Conservation (phyloP, 2,888 invertebrate species). For the Hylaea fasciaria region DNA sequence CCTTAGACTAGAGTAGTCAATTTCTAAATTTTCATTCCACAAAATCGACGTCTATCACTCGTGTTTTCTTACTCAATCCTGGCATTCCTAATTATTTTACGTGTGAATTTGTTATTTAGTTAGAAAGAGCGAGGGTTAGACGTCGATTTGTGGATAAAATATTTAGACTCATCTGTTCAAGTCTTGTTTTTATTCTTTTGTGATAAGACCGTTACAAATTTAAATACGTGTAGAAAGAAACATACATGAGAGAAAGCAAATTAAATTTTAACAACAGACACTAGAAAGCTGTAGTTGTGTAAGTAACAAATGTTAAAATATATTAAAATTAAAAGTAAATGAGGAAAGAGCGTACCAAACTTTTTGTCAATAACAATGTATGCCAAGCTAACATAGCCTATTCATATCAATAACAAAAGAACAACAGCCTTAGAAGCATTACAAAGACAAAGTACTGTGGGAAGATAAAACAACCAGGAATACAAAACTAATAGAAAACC, state of each 20-base stretch:
- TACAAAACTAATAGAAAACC: conserved; percentile 30
- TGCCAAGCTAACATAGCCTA: conserved; percentile 19
- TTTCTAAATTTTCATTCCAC: too few species aligned
- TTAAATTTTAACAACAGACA: background rate
- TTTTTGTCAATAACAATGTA: conserved; percentile 7
- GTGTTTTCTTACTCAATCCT: too few species aligned
- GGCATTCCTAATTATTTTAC: too few species aligned
- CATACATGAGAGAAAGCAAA: background rate
- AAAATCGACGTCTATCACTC: too few species aligned
- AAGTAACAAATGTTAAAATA: background rate
- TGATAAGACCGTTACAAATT: too few species aligned
- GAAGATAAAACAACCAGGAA: conserved; percentile 22
- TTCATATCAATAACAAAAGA: conserved; percentile 6
- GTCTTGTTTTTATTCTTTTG: too few species aligned
- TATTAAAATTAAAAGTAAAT: conserved; percentile 1
- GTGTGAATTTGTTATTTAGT: too few species aligned
- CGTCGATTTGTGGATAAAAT: too few species aligned
- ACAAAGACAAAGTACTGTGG: conserved; percentile 13
- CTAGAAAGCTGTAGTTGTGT: conserved; percentile 4
- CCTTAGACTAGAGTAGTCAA: too few species aligned
- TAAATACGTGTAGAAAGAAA: background rate
- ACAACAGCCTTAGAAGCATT: conserved; percentile 1
- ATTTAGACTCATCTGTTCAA: too few species aligned
- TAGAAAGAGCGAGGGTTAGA: too few species aligned
- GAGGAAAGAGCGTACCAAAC: conserved; percentile 3